Evolutionary conservation across 2,113 vertebrate species (phyloP), one percentile per base, ranked within the genome.

Genomic region (Gopherus evgoodei): DNA sequence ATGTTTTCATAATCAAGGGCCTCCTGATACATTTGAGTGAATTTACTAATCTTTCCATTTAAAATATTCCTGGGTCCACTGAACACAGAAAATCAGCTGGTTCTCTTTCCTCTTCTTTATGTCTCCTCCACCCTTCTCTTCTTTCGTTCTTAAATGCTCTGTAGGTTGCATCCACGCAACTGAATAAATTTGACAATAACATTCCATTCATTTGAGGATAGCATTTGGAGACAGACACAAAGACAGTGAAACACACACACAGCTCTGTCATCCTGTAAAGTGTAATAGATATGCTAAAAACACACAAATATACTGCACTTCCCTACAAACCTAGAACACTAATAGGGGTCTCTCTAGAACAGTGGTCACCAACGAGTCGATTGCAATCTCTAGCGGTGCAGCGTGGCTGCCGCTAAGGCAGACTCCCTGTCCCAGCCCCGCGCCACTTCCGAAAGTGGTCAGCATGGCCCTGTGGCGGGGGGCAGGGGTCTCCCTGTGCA

Each of bases 101-200:
- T 9, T 75, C 8, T 42, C 84, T 59, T 75, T 57, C 49, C 53
- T 90, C 76, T 6, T 93, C 27, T 79, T 92, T 90, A 52, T 0
- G 1, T 11, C 44, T 91, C 35, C 84, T 65, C 65, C n/a, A 72
- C 2, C 17, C 17, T n/a, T n/a, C 50, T 21, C 50, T 47, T 27
- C 35, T 59, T 90, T 79, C 11, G 38, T 62, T 65, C 13, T 95
- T 85, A 87, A 80, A 81, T 76, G 2, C 1, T 75, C 84, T 76
- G 50, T n/a, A 72, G 83, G 29, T 22, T 62, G 4, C 72, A 86
- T 57, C 49, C 38, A 9, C 49, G 49, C 69, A 22, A 38, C 29
- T 0, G 0, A 92, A 35, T 35, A 25, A 49, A 49, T 88, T 53
- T 72, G 50, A 42, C 1, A 1, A 9, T 0, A 2, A 29, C 0